These are phyloP conservation scores for Spodoptera picta DNA, from an alignment of 2,888 invertebrate species.

Conservation along the genomic window DNA sequence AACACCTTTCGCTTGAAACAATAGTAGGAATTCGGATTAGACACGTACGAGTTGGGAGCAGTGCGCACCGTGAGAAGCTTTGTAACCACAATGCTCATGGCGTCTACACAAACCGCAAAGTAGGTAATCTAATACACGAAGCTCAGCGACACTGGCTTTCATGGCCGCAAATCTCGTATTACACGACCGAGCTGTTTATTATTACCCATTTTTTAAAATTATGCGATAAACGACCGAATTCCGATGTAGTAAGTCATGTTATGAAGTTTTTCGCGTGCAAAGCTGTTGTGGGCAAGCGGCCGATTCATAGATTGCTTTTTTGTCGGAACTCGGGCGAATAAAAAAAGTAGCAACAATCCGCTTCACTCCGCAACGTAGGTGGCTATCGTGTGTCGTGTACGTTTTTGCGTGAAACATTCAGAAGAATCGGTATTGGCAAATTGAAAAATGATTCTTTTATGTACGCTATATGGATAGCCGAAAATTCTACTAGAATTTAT, in stretches of 20 bases:
- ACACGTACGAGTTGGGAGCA: conserved; percentile 70
- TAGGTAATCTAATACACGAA: conserved; percentile 87
- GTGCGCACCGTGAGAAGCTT: conserved; percentile 81
- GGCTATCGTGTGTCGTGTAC: conserved; percentile 76
- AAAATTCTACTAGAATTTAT: conserved; percentile 28
- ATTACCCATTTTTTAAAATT: conserved; percentile 48
- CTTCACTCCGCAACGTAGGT: conserved; percentile 71
- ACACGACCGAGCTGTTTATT: conserved; percentile 66
- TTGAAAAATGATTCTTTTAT: conserved; percentile 61
- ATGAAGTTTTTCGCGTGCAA: conserved; percentile 56
- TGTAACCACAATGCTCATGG: conserved; percentile 83
- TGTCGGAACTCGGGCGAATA: conserved; percentile 78
- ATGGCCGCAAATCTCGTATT: conserved; percentile 85
- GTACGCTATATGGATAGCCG: conserved; percentile 44
- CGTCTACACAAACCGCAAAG: conserved; percentile 85
- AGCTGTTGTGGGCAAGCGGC: conserved; percentile 68
- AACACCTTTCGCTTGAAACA: conserved; percentile 66
- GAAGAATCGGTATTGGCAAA: conserved; percentile 68
- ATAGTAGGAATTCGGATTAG: conserved; percentile 68
- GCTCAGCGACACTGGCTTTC: conserved; percentile 87
- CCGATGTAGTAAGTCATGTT: conserved; percentile 55
- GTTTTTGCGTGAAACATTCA: conserved; percentile 69
- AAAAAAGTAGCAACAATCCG: conserved; percentile 72
- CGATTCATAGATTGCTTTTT: conserved; percentile 86
- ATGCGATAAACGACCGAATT: conserved; percentile 64